Conservation (phyloP, 1,140 invertebrate species). For the Heliconius melpomene region DNA sequence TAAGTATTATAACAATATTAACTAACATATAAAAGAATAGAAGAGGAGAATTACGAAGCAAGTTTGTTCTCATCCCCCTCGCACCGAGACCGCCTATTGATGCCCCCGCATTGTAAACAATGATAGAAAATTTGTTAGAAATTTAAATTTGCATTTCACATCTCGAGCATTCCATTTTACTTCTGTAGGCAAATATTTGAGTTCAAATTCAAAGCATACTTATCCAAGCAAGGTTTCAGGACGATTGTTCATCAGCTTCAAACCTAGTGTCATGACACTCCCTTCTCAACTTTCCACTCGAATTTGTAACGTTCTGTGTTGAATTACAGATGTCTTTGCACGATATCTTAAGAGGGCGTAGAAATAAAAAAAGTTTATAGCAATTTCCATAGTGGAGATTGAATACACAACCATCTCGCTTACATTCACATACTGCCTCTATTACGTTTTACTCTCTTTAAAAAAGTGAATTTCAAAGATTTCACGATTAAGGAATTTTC, state of each 20-base stretch:
- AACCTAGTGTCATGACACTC: too few species aligned
- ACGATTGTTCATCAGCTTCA: not conserved
- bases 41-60: not conserved
- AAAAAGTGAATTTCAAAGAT: not conserved
- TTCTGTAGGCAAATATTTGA: conserved; percentile 2
- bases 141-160: not conserved
- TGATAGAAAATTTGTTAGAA: not conserved
- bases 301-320: too few species aligned
- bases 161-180: not conserved
- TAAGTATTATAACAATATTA: too few species aligned
- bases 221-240: not conserved
- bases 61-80: not conserved
- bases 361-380: too few species aligned
- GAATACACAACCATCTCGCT: too few species aligned
- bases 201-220: not conserved
- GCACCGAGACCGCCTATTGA: not conserved
- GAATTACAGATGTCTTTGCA: too few species aligned
- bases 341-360: too few species aligned
- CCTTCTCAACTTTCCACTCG: too few species aligned
- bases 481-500: not conserved
- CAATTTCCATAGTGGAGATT: too few species aligned
- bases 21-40: not conserved
- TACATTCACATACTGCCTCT: too few species aligned
- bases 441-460: not conserved
- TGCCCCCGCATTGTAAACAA: not conserved